These are phyloP conservation scores for Rugalucina vietnamica DNA, from an alignment of 2,888 invertebrate species.

Conservation along the genomic window DNA sequence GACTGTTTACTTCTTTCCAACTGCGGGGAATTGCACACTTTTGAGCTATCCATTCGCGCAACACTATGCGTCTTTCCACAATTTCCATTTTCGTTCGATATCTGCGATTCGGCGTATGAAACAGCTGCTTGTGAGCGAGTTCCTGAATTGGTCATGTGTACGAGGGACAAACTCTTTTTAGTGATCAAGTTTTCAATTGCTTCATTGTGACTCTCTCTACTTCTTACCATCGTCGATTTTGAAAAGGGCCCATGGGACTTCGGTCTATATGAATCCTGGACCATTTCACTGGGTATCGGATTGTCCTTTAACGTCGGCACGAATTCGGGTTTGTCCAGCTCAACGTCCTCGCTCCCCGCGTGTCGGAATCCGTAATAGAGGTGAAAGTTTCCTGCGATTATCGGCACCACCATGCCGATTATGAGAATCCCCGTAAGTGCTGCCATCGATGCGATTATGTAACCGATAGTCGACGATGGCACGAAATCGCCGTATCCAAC, in stretches of 20 bases:
- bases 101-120: background rate
- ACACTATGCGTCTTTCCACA: background rate
- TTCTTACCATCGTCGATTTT: background rate
- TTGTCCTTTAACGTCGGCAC: conserved; percentile 52
- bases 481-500: conserved; percentile 80
- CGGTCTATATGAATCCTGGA: background rate
- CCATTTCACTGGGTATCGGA: conserved; percentile 41
- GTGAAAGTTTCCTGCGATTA: conserved; percentile 80
- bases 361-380: conserved; percentile 75
- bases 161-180: background rate
- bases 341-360: conserved; percentile 53
- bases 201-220: background rate
- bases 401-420: conserved; percentile 80
- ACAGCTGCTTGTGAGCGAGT: background rate
- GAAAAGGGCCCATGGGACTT: background rate
- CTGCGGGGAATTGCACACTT: background rate
- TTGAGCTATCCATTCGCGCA: background rate
- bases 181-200: background rate
- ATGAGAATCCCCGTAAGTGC: conserved; percentile 79
- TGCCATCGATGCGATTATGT: conserved; percentile 74
- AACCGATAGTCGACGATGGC: conserved; percentile 73
- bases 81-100: background rate
- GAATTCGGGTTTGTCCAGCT: conserved; percentile 54
- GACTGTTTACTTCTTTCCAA: background rate
- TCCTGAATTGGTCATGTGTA: background rate